Conservation (phyloP, 1,140 invertebrate species). For the Lepidotrigona ventralis region DNA sequence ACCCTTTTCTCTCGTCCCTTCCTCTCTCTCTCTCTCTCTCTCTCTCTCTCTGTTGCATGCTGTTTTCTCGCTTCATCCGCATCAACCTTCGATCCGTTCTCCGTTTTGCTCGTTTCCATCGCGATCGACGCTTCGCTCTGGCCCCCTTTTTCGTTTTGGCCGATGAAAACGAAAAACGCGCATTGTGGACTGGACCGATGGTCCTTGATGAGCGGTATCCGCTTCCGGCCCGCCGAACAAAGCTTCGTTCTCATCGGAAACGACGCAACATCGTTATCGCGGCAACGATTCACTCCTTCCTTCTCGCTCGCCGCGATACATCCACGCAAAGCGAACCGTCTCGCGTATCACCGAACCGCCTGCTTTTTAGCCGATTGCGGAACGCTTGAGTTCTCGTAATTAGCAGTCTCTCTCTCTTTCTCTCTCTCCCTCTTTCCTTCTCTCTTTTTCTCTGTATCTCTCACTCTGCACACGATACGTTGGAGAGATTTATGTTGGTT, state of each 20-base stretch:
- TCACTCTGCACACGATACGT: too few relatives aligned
- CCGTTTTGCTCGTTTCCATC: constrained; percentile 20
- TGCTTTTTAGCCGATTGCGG: neutral
- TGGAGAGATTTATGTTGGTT: neutral
- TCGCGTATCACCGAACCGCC: neutral
- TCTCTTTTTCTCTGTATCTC: neutral
- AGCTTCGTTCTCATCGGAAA: constrained; percentile 72
- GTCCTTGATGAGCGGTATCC: constrained; percentile 77
- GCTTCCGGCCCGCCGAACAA: constrained; percentile 74
- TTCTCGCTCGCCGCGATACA: neutral
- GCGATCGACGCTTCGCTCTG: neutral
- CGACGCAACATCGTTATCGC: constrained; percentile 73
- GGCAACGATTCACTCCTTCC: constrained; percentile 55
- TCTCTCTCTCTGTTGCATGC: neutral
- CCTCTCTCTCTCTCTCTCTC: neutral
- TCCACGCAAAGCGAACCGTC: neutral
- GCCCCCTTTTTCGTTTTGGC: constrained; percentile 1
- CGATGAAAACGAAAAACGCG: constrained; percentile 47
- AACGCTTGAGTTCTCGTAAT: constrained; percentile 8
- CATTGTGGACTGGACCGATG: constrained; percentile 69
- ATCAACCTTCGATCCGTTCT: constrained; percentile 1
- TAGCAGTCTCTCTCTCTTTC: neutral
- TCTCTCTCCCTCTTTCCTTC: neutral
- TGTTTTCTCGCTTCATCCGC: neutral
- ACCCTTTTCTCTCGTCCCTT: neutral